Evolutionary conservation across 2,888 invertebrate species (phyloP).

Genomic region (Aphidoletes aphidimyza): DNA sequence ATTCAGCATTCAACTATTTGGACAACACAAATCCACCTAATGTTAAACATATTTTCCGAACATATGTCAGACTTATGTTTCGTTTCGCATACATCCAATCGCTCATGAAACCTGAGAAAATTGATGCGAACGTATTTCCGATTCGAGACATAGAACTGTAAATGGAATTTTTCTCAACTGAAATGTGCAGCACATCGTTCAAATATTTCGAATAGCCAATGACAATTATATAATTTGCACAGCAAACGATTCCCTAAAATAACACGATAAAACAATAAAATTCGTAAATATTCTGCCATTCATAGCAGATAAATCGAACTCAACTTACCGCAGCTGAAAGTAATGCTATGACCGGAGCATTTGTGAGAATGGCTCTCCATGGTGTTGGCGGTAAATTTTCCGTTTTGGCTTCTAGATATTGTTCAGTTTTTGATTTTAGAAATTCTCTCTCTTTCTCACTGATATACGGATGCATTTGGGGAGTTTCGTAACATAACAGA

Average conservation of each 20-base stretch:
- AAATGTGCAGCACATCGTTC: slow-evolving; percentile 74
- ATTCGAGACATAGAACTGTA: slow-evolving; percentile 74
- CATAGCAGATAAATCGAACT: not conserved
- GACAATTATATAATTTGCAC: slow-evolving; percentile 78
- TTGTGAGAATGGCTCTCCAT: slow-evolving; percentile 7
- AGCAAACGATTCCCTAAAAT: slow-evolving; percentile 67
- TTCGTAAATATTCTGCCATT: slow-evolving; percentile 44
- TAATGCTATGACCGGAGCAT: not conserved
- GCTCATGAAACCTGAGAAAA: slow-evolving; percentile 71
- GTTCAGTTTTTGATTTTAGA: not conserved
- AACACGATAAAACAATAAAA: not conserved
- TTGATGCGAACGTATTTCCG: slow-evolving; percentile 74
- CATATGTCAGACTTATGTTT: slow-evolving; percentile 68
- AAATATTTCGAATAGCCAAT: slow-evolving; percentile 77
- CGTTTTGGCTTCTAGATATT: not conserved
- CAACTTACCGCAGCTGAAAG: slow-evolving; percentile 42
- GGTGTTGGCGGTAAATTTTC: not conserved
- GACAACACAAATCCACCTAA: not conserved
- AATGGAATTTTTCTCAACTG: slow-evolving; percentile 73
- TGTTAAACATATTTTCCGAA: slow-evolving; percentile 70
- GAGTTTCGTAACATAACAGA: not conserved
- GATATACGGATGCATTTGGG: not conserved
- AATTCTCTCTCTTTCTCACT: not conserved
- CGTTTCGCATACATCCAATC: slow-evolving; percentile 71
- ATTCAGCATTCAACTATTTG: not conserved